Evolutionary conservation across 2,797 vertebrate species (phyloP).

Genomic region (Argyrosomus regius): DNA sequence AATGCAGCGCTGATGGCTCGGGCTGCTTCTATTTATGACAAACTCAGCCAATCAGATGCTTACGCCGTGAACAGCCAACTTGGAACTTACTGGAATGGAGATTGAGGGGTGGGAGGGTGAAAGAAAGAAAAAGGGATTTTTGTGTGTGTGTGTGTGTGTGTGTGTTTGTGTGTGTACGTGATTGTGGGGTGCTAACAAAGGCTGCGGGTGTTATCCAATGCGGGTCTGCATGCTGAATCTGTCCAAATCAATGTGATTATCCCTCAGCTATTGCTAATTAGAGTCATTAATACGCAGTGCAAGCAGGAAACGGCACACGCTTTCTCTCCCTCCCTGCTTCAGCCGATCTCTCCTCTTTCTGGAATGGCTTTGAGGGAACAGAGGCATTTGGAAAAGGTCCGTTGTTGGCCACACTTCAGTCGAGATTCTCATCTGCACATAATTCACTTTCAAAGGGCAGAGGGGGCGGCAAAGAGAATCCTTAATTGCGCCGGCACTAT

Average conservation of each 20-base stretch:
- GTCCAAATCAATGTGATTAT: slow-evolving; percentile 79
- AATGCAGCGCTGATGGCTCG: slow-evolving; percentile 76
- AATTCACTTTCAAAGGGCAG: slow-evolving; percentile 86
- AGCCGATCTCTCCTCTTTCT: slow-evolving; percentile 59
- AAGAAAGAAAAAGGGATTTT: slow-evolving; percentile 13
- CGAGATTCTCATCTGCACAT: slow-evolving; percentile 83
- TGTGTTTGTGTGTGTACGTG: slow-evolving; percentile 31
- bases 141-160: neutral
- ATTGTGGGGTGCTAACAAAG: slow-evolving; percentile 63
- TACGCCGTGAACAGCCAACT: slow-evolving; percentile 62
- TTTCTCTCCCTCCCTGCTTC: slow-evolving; percentile 52
- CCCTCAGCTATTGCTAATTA: slow-evolving; percentile 80
- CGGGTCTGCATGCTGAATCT: slow-evolving; percentile 66
- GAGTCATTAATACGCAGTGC: slow-evolving; percentile 76
- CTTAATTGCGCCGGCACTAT: slow-evolving; percentile 79
- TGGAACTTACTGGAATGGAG: slow-evolving; percentile 56
- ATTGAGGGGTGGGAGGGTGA: slow-evolving; percentile 1
- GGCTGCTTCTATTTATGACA: slow-evolving; percentile 83
- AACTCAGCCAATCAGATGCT: slow-evolving; percentile 79
- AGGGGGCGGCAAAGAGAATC: slow-evolving; percentile 76
- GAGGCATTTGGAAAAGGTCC: slow-evolving; percentile 78
- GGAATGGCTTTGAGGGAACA: slow-evolving; percentile 71
- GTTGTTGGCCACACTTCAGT: slow-evolving; percentile 77
- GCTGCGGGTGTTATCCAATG: slow-evolving; percentile 62
- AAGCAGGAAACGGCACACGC: slow-evolving; percentile 55